Evolutionary conservation across 2,888 invertebrate species (phyloP), one percentile per base, ranked within the genome.

Genomic region (Ectemnius lituratus): DNA sequence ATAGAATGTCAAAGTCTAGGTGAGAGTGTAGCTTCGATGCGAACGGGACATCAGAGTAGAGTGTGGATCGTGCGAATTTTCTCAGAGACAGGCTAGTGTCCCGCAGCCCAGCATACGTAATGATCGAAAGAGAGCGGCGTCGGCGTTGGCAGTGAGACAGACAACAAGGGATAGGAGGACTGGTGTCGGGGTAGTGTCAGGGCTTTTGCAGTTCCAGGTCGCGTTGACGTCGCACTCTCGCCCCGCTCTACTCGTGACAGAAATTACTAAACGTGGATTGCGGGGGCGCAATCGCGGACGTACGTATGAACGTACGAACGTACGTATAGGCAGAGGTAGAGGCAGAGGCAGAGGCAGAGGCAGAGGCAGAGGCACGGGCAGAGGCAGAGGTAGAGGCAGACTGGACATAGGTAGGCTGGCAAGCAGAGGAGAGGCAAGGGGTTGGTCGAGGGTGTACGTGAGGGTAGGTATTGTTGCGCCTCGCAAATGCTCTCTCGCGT

Each of bases 181-280:
- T 6, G 14, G 16, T 16, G 70, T 65, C 56, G 66, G 71, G 67
- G 78, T 37, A 8, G 37, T 37, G 37, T 11, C 8, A 37, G 37
- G 37, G 37, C 82, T 72, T 83, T 80, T 75, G 80, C 76, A 76
- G 86, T 81, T 82, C 83, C 85, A 80, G 76, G 80, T 63, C 72
- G 75, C 81, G 82, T 84, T 81, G 80, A 81, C 85, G 80, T 81
- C 84, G 73, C 72, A 79, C 70, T 76, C n/a, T 52, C 83, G 86
- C 81, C 85, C 82, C 85, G 82, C 82, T 81, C 84, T 88, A 87
- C 89, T 90, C 90, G 90, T 90, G 90, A 90, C 90, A 90, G 90
- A 90, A 90, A 90, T 90, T 86, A 85, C 88, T 88, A 90, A 90
- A 88, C 87, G 89, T 83, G 52, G 14, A 16, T 52, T 37, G 37